These are phyloP conservation scores for Urosaurus nigricauda DNA, from an alignment of 2,797 vertebrate genomes.

Conservation along the genomic window DNA sequence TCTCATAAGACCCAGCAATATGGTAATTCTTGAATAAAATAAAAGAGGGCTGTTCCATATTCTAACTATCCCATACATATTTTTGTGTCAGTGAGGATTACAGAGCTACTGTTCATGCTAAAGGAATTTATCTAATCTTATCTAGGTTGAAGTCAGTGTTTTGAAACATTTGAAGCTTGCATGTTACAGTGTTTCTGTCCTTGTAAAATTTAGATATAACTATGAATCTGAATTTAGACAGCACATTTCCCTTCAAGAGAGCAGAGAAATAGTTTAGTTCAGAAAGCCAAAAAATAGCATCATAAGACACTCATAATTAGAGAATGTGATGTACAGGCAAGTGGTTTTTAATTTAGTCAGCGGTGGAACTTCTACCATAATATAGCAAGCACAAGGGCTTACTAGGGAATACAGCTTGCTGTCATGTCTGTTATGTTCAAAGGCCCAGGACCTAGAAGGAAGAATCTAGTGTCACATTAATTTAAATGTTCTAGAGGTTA, in stretches of 20 bases:
- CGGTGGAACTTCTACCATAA: not conserved
- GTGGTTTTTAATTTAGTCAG: not conserved
- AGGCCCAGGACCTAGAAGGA: not conserved
- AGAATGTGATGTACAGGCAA: too few species aligned
- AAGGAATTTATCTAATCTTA: conserved; percentile 21
- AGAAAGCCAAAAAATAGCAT: not conserved
- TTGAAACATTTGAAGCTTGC: accelerated
- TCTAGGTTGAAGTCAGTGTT: conserved; percentile 19
- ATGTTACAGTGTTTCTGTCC: conserved; percentile 25
- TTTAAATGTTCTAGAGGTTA: not conserved
- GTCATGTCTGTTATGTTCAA: not conserved
- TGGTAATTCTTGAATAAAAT: conserved; percentile 30
- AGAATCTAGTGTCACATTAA: not conserved
- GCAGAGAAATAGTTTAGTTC: not conserved
- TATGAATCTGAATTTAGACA: conserved; percentile 34
- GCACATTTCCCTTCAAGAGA: not conserved
- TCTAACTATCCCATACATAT: not conserved
- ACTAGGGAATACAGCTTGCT: not conserved
- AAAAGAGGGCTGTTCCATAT: not conserved
- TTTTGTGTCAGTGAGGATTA: conserved; percentile 4
- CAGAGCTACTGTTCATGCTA: conserved; percentile 1
- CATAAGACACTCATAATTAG: not conserved
- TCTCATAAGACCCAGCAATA: conserved; percentile 29
- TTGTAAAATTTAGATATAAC: not conserved
- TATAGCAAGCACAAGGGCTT: not conserved